Percentiles rank a stretch among this genome's conserved stretches.
Conservation (phyloP, 2,888 invertebrate species). For the Macrophya annulata region DNA sequence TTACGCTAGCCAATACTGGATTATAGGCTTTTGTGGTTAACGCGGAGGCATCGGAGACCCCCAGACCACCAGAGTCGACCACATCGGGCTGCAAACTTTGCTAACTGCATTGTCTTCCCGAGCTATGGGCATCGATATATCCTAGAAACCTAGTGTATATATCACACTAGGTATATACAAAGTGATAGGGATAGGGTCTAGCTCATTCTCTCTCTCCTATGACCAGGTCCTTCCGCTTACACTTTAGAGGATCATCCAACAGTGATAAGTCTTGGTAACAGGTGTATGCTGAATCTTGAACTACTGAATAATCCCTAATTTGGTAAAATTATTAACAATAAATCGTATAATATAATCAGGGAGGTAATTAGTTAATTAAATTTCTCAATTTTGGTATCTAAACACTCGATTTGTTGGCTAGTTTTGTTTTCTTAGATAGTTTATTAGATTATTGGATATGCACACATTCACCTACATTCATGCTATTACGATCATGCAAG, state of each 20-base stretch:
- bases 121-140: neutral
- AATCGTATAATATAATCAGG: neutral
- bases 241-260: constrained; percentile 32
- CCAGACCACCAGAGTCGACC: constrained; percentile 42
- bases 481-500: too few relatives aligned
- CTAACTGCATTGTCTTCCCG: constrained; percentile 44
- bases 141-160: neutral
- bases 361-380: neutral
- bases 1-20: constrained; percentile 46
- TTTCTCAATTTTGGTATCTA: neutral
- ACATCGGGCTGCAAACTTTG: constrained; percentile 34
- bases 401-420: neutral
- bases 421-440: neutral
- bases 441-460: neutral
- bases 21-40: constrained; percentile 44
- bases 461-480: neutral
- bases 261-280: constrained; percentile 46
- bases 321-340: neutral
- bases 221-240: neutral
- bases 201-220: neutral
- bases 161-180: neutral
- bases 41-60: constrained; percentile 4
- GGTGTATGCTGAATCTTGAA: neutral
- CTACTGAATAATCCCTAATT: neutral
- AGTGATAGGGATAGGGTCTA: neutral